Percentiles rank a stretch among this genome's conserved stretches.
These are phyloP conservation scores for Mycetomoellerius zeteki DNA, from an alignment of 1,140 invertebrate species.

Conservation along the genomic window DNA sequence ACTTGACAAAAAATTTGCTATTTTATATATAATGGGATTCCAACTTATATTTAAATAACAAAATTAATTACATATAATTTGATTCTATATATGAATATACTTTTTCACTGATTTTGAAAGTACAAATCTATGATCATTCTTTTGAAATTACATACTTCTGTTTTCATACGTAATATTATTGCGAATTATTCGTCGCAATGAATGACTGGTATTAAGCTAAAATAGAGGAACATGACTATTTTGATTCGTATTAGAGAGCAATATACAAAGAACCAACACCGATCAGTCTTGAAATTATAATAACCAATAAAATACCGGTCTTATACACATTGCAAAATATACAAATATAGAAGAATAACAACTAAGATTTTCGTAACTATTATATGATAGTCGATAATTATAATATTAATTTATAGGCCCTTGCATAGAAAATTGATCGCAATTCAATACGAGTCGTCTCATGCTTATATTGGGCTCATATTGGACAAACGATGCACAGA, in stretches of 20 bases:
- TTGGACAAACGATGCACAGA: conserved; percentile 71
- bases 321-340: conserved; percentile 83
- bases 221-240: conserved; percentile 18
- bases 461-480: conserved; percentile 63
- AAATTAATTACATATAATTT: conserved; percentile 3
- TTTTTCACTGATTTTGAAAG: neutral
- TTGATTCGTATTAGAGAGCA: conserved; percentile 73
- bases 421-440: conserved; percentile 69
- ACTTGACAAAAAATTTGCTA: neutral
- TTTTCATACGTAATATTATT: neutral
- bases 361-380: conserved; percentile 81
- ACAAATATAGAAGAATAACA: conserved; percentile 85
- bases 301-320: conserved; percentile 82
- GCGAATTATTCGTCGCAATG: neutral
- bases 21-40: neutral
- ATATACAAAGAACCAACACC: conserved; percentile 83
- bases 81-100: neutral
- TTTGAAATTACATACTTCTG: conserved; percentile 15
- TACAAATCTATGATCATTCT: neutral
- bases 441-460: conserved; percentile 67
- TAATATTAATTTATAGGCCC: conserved; percentile 77
- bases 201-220: conserved; percentile 15
- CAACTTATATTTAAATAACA: neutral
- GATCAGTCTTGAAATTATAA: conserved; percentile 85
- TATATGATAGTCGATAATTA: conserved; percentile 75